These are phyloP conservation scores for Lontra canadensis DNA, from an alignment of 2,113 vertebrate genomes.

Conservation along the genomic window DNA sequence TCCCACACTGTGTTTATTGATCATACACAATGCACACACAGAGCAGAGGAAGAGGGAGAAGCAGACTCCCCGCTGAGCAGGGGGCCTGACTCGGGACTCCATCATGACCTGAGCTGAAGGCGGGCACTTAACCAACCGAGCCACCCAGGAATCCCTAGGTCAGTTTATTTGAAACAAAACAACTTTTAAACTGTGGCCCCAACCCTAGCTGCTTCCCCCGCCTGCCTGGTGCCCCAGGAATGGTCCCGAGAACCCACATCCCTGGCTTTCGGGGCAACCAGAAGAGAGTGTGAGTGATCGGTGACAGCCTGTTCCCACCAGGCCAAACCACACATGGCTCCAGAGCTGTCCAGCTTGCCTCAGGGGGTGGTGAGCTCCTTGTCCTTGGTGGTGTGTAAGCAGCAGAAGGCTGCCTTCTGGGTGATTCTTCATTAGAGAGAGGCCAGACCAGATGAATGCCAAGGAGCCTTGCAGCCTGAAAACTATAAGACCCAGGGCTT, in stretches of 20 bases:
- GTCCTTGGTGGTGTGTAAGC: neutral
- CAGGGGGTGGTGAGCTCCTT: neutral
- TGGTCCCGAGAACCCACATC: neutral
- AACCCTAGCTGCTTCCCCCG: neutral
- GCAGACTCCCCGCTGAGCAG: neutral
- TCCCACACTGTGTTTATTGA: neutral
- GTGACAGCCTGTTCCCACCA: neutral
- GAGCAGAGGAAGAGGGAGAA: neutral
- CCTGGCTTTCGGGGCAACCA: neutral
- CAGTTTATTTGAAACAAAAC: neutral
- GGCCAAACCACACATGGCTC: fast-evolving
- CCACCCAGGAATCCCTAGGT: neutral
- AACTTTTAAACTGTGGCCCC: neutral
- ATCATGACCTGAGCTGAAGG: neutral
- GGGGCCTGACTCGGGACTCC: neutral
- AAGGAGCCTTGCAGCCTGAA: too few species aligned
- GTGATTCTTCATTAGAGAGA: neutral
- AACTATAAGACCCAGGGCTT: neutral
- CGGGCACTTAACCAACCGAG: neutral
- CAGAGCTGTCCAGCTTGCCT: neutral
- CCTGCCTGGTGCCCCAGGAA: neutral
- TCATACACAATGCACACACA: neutral
- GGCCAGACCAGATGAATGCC: neutral
- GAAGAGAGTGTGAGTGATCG: neutral
- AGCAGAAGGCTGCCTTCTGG: neutral